These are phyloP conservation scores for Capreolus pygargus DNA, from an alignment of 2,113 vertebrate species.

Conservation along the genomic window DNA sequence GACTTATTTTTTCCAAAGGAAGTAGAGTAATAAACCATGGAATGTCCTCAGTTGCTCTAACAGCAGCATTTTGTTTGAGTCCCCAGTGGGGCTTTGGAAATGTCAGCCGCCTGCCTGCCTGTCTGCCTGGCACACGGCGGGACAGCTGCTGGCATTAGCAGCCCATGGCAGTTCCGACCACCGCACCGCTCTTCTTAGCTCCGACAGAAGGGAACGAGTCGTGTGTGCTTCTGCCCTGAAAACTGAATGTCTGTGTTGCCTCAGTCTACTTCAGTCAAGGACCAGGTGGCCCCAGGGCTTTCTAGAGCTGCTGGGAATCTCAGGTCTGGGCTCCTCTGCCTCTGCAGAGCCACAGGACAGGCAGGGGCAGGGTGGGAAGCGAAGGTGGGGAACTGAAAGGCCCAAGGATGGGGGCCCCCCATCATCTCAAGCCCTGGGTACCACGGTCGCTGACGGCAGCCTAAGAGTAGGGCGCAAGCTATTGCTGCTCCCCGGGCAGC, in stretches of 20 bases:
- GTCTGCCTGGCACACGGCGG: not conserved
- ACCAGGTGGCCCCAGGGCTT: not conserved
- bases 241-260: conserved; percentile 27
- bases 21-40: conserved; percentile 46
- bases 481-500: not conserved
- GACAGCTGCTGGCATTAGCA: not conserved
- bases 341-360: not conserved
- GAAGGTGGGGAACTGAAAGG: not conserved
- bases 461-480: not conserved
- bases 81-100: conserved; percentile 22
- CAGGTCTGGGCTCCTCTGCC: conserved; percentile 8
- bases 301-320: conserved; percentile 45
- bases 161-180: conserved; percentile 29
- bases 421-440: not conserved
- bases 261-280: not conserved
- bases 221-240: not conserved
- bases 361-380: not conserved
- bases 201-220: conserved; percentile 28
- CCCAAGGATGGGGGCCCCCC: not conserved
- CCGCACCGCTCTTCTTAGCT: conserved; percentile 30
- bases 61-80: conserved; percentile 45
- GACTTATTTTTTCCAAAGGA: conserved; percentile 47
- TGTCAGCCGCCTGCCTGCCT: conserved; percentile 38
- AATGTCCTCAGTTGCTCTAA: conserved; percentile 24
- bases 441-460: not conserved